Percentiles rank a stretch among this genome's conserved stretches.
Conservation (phyloP, 1,140 invertebrate genomes). For the Anoplophora glabripennis region DNA sequence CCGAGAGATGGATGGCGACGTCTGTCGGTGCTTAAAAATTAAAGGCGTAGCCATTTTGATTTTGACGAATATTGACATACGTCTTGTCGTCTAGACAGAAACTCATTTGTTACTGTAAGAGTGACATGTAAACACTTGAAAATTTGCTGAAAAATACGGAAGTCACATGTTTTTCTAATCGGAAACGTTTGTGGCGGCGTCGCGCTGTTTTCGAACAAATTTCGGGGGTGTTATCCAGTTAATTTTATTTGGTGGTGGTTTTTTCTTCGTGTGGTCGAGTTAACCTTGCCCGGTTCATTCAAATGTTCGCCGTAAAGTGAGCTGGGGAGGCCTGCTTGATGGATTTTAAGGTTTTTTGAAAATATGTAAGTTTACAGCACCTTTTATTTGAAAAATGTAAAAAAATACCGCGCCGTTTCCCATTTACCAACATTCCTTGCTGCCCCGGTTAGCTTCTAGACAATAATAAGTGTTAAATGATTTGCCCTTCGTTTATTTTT, state of each 20-base stretch:
- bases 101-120: conserved; percentile 49
- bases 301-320: conserved; percentile 23
- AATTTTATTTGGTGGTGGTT: conserved; percentile 27
- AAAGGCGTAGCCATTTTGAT: conserved; percentile 52
- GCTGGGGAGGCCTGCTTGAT: conserved; percentile 11
- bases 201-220: background rate
- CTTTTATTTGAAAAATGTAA: background rate
- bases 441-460: conserved; percentile 23
- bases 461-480: conserved; percentile 36
- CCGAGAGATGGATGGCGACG: conserved; percentile 14
- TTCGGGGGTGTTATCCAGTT: background rate
- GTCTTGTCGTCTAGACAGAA: conserved; percentile 50
- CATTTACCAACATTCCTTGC: conserved; percentile 20
- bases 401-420: background rate
- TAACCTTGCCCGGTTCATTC: conserved; percentile 37
- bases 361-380: conserved; percentile 25
- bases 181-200: conserved; percentile 23
- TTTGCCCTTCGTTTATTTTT: conserved; percentile 41
- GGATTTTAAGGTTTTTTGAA: conserved; percentile 24
- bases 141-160: conserved; percentile 34
- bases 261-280: conserved; percentile 31
- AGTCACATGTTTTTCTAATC: conserved; percentile 38
- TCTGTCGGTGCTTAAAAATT: conserved; percentile 32
- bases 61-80: conserved; percentile 53
- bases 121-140: conserved; percentile 51